Evolutionary conservation across 2,888 invertebrate genomes (phyloP).

Genomic region (Heliconius hortense): DNA sequence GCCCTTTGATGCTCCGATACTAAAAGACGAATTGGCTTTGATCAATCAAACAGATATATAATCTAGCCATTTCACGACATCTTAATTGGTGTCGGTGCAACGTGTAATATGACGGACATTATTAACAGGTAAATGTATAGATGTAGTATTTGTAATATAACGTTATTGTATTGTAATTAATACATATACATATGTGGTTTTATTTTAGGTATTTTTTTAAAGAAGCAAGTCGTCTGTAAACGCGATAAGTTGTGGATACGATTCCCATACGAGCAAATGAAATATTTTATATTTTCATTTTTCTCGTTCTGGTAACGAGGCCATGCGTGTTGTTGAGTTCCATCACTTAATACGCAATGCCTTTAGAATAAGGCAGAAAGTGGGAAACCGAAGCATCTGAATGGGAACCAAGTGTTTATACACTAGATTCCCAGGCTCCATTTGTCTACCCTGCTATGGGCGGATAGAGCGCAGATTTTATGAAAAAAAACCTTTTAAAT

Average conservation of each 20-base stretch:
- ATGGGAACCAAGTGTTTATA: too few relatives aligned
- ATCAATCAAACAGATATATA: slow-evolving; percentile 24
- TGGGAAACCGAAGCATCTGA: too few relatives aligned
- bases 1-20: slow-evolving; percentile 9
- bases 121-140: not conserved
- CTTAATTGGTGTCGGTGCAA: not conserved
- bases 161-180: not conserved
- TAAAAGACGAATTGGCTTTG: slow-evolving; percentile 26
- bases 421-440: too few relatives aligned
- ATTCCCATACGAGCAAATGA: not conserved
- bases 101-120: not conserved
- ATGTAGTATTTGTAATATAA: not conserved
- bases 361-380: not conserved
- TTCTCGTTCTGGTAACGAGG: not conserved
- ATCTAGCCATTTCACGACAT: not conserved
- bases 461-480: too few relatives aligned
- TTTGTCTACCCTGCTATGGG: too few relatives aligned
- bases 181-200: too few relatives aligned
- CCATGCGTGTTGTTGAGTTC: not conserved
- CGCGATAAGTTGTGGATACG: too few relatives aligned
- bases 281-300: not conserved
- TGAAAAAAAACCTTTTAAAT: too few relatives aligned
- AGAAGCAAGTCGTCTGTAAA: too few relatives aligned
- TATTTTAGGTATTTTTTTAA: too few relatives aligned
- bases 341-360: not conserved